These are phyloP conservation scores for Anisognathus igniventris DNA, from an alignment of 2,797 vertebrate species.

Conservation along the genomic window DNA sequence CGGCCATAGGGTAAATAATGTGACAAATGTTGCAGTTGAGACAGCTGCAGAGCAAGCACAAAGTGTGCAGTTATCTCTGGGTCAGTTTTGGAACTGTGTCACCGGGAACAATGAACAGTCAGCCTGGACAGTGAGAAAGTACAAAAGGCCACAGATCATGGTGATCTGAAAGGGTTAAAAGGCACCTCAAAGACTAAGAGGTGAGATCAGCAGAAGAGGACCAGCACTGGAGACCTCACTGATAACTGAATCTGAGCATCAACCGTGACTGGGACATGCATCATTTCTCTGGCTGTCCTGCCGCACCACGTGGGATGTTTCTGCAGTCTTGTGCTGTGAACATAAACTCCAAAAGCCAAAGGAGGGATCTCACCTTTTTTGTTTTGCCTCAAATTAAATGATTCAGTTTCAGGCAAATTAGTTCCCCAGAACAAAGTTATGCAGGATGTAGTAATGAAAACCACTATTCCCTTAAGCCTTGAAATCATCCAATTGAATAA, in stretches of 20 bases:
- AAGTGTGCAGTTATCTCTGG: neutral
- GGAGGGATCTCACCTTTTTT: neutral
- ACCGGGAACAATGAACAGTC: neutral
- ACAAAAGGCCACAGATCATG: neutral
- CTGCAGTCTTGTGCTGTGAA: neutral
- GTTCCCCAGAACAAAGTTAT: neutral
- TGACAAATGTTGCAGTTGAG: neutral
- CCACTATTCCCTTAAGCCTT: neutral
- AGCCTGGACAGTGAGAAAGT: neutral
- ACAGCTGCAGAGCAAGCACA: neutral
- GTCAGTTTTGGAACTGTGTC: neutral
- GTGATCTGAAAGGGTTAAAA: neutral
- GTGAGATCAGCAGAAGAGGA: neutral
- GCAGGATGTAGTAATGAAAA: neutral
- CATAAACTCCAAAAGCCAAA: neutral
- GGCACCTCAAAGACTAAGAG: neutral
- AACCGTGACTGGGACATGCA: fast-evolving
- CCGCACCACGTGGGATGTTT: neutral
- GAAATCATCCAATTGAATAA: neutral
- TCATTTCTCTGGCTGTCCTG: neutral
- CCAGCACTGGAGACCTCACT: fast-evolving
- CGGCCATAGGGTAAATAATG: neutral
- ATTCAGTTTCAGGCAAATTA: neutral
- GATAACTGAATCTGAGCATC: neutral
- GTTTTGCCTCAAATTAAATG: neutral